Evolutionary conservation across 2,888 invertebrate genomes (phyloP), one percentile per base, ranked within the genome.

Genomic region (Theodoxus fluviatilis): DNA sequence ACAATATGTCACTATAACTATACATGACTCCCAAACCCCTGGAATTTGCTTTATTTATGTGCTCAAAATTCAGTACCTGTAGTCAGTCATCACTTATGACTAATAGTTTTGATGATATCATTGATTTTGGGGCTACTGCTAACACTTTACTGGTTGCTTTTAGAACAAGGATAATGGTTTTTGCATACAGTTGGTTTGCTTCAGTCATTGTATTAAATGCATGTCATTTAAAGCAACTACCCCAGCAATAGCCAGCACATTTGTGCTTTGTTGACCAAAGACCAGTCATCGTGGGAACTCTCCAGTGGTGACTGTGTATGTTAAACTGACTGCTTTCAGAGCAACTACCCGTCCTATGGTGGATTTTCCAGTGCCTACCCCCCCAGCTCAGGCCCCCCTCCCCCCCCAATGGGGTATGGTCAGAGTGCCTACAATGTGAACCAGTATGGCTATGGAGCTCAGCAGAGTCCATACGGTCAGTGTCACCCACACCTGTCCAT

Each of bases 341-440:
- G 72, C 33, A 77, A 77, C 69, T 77, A 77, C 49, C 75, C 76
- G 2, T 25, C 66, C 1, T 70, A 70, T 33, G 61, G 31, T 18
- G 71, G 71, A 12, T 57, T 38, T n/a, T 70, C 40, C 4, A 6
- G 67, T 38, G 55, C 33, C 70, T 76, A 77, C 49, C 77, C 76
- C 0, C 73, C 74, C 22, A 73, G 70, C 59, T 75, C 76, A 63
- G 78, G 78, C 15, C 77, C 76, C 28, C 78, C 77, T 22, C 74
- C 74, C 9, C 77, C 79, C 9, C 75, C 76, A 18, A 70, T 71
- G 63, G 67, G 70, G 18, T 68, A 70, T 35, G 71, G 73, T 25
- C 59, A 65, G 2, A 77, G 75, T 75, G 75, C 77, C 18, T 77
- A 77, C 66, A 75, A 75, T 71, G 74, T 77, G 43, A 77, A 77